Evolutionary conservation across 2,797 vertebrate genomes (phyloP).

Genomic region (Poecilia gillii): DNA sequence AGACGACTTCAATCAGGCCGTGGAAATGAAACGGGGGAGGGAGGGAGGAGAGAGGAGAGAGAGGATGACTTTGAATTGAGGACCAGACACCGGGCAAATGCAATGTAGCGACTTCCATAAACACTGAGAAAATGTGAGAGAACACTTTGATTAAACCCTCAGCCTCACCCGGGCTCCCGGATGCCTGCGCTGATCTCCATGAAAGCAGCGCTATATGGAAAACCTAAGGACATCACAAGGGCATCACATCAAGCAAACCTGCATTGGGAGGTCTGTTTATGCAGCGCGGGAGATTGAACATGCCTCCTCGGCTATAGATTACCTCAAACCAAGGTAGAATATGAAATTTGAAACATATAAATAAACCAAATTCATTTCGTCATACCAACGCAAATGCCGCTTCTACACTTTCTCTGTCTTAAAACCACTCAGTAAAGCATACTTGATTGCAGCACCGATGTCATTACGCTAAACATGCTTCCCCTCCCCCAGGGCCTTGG

Average conservation of each 20-base stretch:
- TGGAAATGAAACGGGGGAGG: slow-evolving; percentile 69
- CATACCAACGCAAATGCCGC: slow-evolving; percentile 2
- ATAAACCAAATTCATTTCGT: slow-evolving; percentile 37
- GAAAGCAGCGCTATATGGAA: slow-evolving; percentile 58
- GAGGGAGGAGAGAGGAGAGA: slow-evolving; percentile 32
- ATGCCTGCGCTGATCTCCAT: slow-evolving; percentile 57
- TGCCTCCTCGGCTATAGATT: slow-evolving; percentile 41
- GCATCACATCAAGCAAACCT: slow-evolving; percentile 71
- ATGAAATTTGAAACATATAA: neutral
- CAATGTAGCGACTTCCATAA: slow-evolving; percentile 68
- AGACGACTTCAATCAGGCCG: slow-evolving; percentile 74
- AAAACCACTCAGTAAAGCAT: neutral
- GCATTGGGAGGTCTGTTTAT: slow-evolving; percentile 65
- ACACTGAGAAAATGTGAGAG: slow-evolving; percentile 60
- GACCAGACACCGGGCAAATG: slow-evolving; percentile 66
- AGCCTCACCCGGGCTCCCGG: slow-evolving; percentile 52
- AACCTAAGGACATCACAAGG: slow-evolving; percentile 76
- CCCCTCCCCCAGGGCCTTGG: slow-evolving; percentile 74
- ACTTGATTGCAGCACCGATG: slow-evolving; percentile 7
- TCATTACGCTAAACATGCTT: slow-evolving; percentile 65
- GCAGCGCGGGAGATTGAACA: slow-evolving; percentile 58
- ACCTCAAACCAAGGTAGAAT: slow-evolving; percentile 39
- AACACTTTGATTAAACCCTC: slow-evolving; percentile 69
- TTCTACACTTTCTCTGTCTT: neutral
- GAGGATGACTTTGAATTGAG: slow-evolving; percentile 65